Conservation (phyloP, 2,797 vertebrate genomes). For the Phylloscopus collybita region DNA sequence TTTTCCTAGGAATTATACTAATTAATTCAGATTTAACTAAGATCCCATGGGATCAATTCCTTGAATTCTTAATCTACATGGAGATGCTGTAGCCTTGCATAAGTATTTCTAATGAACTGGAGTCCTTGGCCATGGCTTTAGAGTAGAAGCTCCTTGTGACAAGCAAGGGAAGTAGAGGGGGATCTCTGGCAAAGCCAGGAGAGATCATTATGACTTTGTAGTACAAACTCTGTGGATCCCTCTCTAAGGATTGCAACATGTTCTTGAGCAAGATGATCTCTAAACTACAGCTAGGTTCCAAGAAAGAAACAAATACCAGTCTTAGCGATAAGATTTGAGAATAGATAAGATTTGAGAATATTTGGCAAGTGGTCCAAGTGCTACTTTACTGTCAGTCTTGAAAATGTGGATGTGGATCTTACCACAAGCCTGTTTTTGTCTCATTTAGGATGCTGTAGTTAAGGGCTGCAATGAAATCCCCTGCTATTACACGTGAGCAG, state of each 20-base stretch:
- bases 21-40: not conserved
- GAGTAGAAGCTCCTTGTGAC: not conserved
- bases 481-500: not conserved
- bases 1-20: not conserved
- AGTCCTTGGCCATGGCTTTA: fast-evolving
- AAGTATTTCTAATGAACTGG: not conserved
- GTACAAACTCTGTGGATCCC: not conserved
- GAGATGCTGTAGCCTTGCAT: not conserved
- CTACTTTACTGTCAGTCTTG: not conserved
- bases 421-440: not conserved
- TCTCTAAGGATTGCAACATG: not conserved
- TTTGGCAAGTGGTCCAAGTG: not conserved
- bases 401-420: not conserved
- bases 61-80: not conserved
- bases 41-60: not conserved
- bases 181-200: not conserved
- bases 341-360: not conserved
- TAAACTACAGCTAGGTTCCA: not conserved
- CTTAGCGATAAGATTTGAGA: not conserved
- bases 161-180: not conserved
- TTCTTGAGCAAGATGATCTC: not conserved
- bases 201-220: not conserved
- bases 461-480: not conserved
- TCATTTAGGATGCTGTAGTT: not conserved
- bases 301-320: not conserved